Evolutionary conservation across 2,888 invertebrate genomes (phyloP).

Genomic region (Agonum fuliginosum): DNA sequence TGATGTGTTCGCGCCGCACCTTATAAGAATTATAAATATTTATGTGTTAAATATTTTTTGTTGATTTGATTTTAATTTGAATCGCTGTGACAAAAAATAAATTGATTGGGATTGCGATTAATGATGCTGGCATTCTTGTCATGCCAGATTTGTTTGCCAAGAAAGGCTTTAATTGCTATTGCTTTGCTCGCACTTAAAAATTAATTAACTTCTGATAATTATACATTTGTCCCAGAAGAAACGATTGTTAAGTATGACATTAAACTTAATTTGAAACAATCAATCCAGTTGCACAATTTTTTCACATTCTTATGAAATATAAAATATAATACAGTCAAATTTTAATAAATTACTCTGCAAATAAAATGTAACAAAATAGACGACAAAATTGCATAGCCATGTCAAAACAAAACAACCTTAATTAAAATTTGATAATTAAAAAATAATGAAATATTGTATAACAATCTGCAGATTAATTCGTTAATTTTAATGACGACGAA

Average conservation of each 20-base stretch:
- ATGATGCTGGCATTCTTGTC: slow-evolving; percentile 21
- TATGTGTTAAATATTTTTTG: slow-evolving; percentile 30
- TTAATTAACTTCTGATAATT: slow-evolving; percentile 2
- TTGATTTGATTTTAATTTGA: slow-evolving; percentile 39
- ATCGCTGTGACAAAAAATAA: slow-evolving; percentile 28
- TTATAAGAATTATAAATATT: slow-evolving; percentile 56
- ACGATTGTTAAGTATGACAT: too few species aligned
- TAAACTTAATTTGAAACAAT: too few species aligned
- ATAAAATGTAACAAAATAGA: too few species aligned
- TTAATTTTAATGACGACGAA: background rate
- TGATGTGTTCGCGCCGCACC: slow-evolving; percentile 46
- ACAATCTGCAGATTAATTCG: background rate
- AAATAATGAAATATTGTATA: too few species aligned
- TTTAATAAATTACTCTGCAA: too few species aligned
- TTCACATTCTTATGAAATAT: too few species aligned
- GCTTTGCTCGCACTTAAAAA: slow-evolving; percentile 9
- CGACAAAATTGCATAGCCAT: too few species aligned
- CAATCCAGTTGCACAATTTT: too few species aligned
- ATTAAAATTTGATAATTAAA: too few species aligned
- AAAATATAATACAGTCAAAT: too few species aligned
- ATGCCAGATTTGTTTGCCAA: slow-evolving; percentile 2
- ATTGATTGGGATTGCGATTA: slow-evolving; percentile 38
- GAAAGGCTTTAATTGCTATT: slow-evolving; percentile 17
- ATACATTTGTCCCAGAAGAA: background rate
- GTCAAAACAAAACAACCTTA: too few species aligned